A percentile compares a stretch with the other conserved stretches of the same genome.
Evolutionary conservation across 2,888 invertebrate species (phyloP).

Genomic region (Torymus tubicola): DNA sequence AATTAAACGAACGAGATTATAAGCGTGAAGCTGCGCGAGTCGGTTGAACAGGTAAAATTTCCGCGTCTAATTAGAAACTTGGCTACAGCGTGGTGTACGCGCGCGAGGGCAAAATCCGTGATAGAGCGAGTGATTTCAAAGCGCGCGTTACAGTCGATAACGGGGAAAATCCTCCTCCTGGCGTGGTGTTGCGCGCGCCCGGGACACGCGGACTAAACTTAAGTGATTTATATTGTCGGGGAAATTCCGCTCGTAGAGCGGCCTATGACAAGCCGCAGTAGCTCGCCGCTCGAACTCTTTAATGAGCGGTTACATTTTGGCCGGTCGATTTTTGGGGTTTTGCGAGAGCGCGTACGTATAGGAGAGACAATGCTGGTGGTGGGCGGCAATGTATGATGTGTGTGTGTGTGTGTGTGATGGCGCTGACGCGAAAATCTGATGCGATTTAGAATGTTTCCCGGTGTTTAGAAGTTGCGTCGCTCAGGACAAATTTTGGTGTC

Average conservation of each 20-base stretch:
- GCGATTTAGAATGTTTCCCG: neutral
- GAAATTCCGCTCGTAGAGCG: constrained; percentile 40
- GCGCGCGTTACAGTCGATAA: constrained; percentile 44
- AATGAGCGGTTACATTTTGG: constrained; percentile 44
- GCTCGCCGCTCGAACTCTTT: constrained; percentile 48
- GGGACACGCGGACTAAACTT: constrained; percentile 23
- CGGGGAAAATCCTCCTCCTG: constrained; percentile 34
- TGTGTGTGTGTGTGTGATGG: neutral
- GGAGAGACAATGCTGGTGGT: too few species aligned
- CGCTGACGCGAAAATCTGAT: neutral
- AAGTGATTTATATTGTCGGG: constrained; percentile 47
- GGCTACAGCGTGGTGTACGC: neutral
- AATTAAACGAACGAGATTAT: constrained; percentile 25
- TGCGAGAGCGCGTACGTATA: too few species aligned
- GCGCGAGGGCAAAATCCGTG: constrained; percentile 24
- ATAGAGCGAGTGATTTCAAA: constrained; percentile 1
- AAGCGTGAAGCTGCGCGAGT: neutral
- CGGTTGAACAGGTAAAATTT: neutral
- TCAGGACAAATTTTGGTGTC: too few species aligned
- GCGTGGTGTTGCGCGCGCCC: constrained; percentile 13
- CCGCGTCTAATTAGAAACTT: constrained; percentile 28
- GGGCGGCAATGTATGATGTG: too few species aligned
- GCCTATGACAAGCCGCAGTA: constrained; percentile 41
- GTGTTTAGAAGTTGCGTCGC: too few species aligned
- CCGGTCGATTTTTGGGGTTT: constrained; percentile 37